Evolutionary conservation across 92 coral and sea anemone genomes (phyloP), one percentile per base, ranked within the genome.

Genomic region (Scolanthus callimorphus): DNA sequence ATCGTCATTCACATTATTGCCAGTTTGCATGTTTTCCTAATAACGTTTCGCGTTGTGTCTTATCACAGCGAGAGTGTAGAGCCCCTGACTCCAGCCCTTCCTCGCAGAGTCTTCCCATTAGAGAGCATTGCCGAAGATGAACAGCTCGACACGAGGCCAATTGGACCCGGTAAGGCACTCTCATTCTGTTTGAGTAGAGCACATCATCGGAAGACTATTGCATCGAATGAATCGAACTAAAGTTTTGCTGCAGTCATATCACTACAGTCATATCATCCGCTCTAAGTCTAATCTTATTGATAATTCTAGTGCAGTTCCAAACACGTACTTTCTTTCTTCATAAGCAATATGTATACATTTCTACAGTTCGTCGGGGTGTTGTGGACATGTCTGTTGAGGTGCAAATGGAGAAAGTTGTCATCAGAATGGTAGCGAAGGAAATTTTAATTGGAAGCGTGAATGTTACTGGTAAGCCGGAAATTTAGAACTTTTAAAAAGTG

Each of bases 381-480:
- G 77, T 69, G n/a, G 85, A 63, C 57, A 71, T 85, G 62, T 66
- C 66, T 22, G 60, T 83, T 25, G 79, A 76, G 31, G 85, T 81
- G 17, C 49, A 58, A 27, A 57, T 88, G 39, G 88, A 82, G 41
- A 86, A 88, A 27, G 90, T 92, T 11, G 51, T 67, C 1, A 62
- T 92, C 27, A 84, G 70, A 0, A 60, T 92, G 4, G 78, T 87
- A 68, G 81, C 98, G 0, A 70, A 75, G 44, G 84, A 77, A 13
- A 66, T 59, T n/a, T 72, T 72, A 38, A 82, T 92, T 19, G 96
- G 96, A 20, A 49, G 58, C 39, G 63, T 88, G 21, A 69, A 74
- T 43, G 70, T 92, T 2, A 47, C 65, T 31, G 96, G 98, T 92
- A 38, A 64, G 78, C 34, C 19, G 13, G 15, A 6, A 34, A 34